phyloP scores from a whole-genome alignment of 2,888 invertebrate species.

The Pedicia rivosa region DNA sequence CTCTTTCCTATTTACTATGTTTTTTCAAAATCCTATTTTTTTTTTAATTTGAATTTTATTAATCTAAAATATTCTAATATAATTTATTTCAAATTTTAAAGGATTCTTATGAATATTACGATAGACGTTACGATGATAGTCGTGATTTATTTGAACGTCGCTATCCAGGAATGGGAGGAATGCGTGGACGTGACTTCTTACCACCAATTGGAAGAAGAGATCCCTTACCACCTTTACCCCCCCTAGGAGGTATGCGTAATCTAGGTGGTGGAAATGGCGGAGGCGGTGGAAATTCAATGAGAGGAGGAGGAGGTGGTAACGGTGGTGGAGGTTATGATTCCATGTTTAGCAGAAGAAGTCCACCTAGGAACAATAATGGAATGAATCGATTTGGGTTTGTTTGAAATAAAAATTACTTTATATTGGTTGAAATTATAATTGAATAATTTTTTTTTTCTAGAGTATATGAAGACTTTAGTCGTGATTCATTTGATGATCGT shows the following conservation, averaged over 20 bases:
- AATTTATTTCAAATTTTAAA: too few relatives aligned
- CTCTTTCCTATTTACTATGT: too few relatives aligned
- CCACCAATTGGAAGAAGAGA: slow-evolving; percentile 59
- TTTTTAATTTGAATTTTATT: slow-evolving; percentile 1
- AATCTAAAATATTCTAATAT: too few relatives aligned
- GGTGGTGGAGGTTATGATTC: slow-evolving; percentile 48
- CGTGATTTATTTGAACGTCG: slow-evolving; percentile 69
- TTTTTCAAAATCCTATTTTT: slow-evolving; percentile 3
- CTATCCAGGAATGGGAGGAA: slow-evolving; percentile 36
- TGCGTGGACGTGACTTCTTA: slow-evolving; percentile 34
- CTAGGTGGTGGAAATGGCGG: slow-evolving; percentile 38
- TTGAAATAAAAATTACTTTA: not conserved
- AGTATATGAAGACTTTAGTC: slow-evolving; percentile 77
- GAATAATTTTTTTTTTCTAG: slow-evolving; percentile 27
- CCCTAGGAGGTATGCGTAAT: slow-evolving; percentile 29
- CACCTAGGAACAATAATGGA: slow-evolving; percentile 37
- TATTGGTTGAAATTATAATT: not conserved
- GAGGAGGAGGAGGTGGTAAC: slow-evolving; percentile 43
- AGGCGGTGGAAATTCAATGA: slow-evolving; percentile 43
- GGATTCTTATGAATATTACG: slow-evolving; percentile 52
- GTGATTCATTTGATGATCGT: slow-evolving; percentile 77
- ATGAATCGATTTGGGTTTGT: slow-evolving; percentile 29
- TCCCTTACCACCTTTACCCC: slow-evolving; percentile 63
- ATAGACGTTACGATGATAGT: slow-evolving; percentile 62
- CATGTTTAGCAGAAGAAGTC: slow-evolving; percentile 71